Conservation (phyloP, 2,797 vertebrate genomes). For the Typhlichthys subterraneus region DNA sequence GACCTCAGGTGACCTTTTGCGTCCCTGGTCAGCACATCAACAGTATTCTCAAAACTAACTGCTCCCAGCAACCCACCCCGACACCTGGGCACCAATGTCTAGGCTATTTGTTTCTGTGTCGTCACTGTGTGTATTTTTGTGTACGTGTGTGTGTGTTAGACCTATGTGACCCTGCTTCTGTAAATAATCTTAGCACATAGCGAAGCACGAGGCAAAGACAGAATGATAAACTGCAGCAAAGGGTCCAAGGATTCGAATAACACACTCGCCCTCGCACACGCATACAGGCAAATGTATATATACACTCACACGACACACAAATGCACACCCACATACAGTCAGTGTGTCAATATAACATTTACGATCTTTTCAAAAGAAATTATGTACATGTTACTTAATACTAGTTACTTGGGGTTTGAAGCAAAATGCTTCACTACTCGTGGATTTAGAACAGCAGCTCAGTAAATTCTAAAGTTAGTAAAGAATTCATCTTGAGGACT, state of each 20-base stretch:
- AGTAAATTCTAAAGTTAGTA: too few species aligned
- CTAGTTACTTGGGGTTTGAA: too few species aligned
- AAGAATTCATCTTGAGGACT: too few species aligned
- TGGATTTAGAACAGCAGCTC: too few species aligned
- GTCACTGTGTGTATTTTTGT: not conserved
- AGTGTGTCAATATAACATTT: too few species aligned
- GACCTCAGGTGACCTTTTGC: not conserved
- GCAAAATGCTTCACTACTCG: too few species aligned
- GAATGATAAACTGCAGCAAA: conserved; percentile 1
- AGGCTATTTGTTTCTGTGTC: not conserved
- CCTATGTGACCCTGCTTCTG: not conserved
- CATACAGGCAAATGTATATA: not conserved
- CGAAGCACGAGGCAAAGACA: not conserved
- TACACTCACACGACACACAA: not conserved
- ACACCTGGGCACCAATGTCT: not conserved
- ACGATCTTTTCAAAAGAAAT: too few species aligned
- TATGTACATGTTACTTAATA: too few species aligned
- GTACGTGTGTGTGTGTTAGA: not conserved
- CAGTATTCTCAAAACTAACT: not conserved
- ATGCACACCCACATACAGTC: not conserved
- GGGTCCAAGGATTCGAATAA: conserved; percentile 3
- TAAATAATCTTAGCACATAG: conserved; percentile 7
- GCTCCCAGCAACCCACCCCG: not conserved
- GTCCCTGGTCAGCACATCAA: not conserved
- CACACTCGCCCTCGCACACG: not conserved